Conservation (phyloP, 1,140 invertebrate genomes). For the Melitaea cinxia region DNA sequence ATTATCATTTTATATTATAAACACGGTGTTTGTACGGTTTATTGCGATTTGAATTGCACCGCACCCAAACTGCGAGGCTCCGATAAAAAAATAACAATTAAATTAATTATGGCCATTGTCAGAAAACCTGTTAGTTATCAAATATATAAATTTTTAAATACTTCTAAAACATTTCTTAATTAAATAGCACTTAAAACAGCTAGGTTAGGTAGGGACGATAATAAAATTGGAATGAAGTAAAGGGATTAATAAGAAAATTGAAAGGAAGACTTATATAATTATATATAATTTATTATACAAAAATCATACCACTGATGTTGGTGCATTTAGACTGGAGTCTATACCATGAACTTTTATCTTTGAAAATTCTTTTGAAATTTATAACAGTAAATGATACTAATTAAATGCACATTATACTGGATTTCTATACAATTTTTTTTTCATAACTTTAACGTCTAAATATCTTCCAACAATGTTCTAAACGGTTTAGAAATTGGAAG, state of each 20-base stretch:
- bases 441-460: neutral
- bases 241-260: conserved; percentile 29
- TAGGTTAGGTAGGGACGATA: conserved; percentile 33
- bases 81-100: conserved; percentile 49
- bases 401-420: neutral
- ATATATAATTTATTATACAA: neutral
- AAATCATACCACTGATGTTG: neutral
- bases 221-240: conserved; percentile 51
- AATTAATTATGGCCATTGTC: conserved; percentile 53
- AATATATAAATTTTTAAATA: neutral
- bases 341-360: too few species aligned
- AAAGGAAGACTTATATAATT: conserved; percentile 23
- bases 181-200: conserved; percentile 39
- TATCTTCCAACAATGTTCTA: neutral
- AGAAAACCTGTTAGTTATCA: conserved; percentile 1
- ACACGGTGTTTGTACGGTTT: conserved; percentile 16
- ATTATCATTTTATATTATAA: neutral
- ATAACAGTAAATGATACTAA: neutral
- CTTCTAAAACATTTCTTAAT: too few species aligned
- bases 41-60: conserved; percentile 32
- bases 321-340: neutral
- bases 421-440: neutral
- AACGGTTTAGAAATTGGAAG: neutral
- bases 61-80: conserved; percentile 65
- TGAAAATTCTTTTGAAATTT: too few species aligned